Evolutionary conservation across 2,113 vertebrate species (phyloP), one percentile per base, ranked within the genome.

Genomic region (Rhinopomastus cyanomelas): DNA sequence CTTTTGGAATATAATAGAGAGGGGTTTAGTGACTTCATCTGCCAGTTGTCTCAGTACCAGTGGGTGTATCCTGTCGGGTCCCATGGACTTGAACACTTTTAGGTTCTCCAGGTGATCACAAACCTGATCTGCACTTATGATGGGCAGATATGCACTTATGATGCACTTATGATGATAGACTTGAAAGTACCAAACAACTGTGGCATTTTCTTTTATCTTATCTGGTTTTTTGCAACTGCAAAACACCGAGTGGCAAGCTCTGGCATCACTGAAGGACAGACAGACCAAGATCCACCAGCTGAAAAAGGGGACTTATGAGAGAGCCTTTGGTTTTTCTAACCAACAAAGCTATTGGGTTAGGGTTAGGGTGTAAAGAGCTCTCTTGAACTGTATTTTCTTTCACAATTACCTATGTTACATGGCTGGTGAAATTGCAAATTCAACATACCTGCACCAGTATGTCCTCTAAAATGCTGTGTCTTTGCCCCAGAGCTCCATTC

Each of bases 401-500:
- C 42, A 68, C 53, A 30, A 62, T 37, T 9, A 74, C 26, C 2
- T 65, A 51, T 1, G 0, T 64, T 67, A 78, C 22, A 78, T 88
- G 49, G 74, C 16, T 18, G n/a, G 17, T 39, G 26, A 91, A 92
- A 85, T 61, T 76, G 51, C 36, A 81, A 19, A 71, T 48, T 66
- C 23, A 66, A 98, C 98, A 56, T 96, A 99, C 99, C 99, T 98
- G 99, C 99, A 91, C 99, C 99, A 25, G 99, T 99, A 95, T 99
- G 99, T 82, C 99, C 99, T 85, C 99, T 98, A 95, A 99, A 99
- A 97, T 99, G 98, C 92, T 99, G 99, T 88, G 98, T 99, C 96
- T 98, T 98, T 91, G 98, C 98, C 56, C 99, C 99, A 23, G 99
- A 98, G 96, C 98, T 99, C 99, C 99, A 99, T 81, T 99, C 99